phyloP scores from a whole-genome alignment of 2,888 invertebrate species.

The Cephus pygmeus region DNA sequence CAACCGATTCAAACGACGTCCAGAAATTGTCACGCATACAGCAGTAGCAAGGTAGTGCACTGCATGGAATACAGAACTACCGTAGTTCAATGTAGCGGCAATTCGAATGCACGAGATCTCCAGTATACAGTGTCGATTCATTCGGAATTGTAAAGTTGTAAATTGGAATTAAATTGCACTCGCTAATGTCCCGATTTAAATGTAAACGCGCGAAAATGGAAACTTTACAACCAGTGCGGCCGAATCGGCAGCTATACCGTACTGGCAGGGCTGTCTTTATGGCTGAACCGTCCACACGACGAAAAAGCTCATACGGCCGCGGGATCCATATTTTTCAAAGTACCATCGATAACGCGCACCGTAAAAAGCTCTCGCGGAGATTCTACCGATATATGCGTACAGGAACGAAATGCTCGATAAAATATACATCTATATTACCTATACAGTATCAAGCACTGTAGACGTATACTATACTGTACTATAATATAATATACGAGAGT shows the following conservation, averaged over 20 bases:
- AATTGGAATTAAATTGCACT: conserved; percentile 53
- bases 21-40: not conserved
- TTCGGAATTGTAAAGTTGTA: conserved; percentile 43
- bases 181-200: conserved; percentile 53
- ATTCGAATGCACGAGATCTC: not conserved
- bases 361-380: not conserved
- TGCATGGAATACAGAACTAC: not conserved
- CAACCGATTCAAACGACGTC: not conserved
- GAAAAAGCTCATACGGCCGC: not conserved
- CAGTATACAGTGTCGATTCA: conserved; percentile 28
- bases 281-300: not conserved
- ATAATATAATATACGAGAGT: not conserved
- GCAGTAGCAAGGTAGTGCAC: not conserved
- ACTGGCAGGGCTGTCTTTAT: not conserved
- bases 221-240: conserved; percentile 28
- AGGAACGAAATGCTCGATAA: not conserved
- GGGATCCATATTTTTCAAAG: not conserved
- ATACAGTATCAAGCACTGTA: not conserved
- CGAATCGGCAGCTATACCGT: not conserved
- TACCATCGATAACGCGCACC: not conserved
- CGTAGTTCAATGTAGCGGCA: not conserved
- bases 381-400: not conserved
- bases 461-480: not conserved
- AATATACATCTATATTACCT: not conserved
- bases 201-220: conserved; percentile 48